Evolutionary conservation across 1,140 invertebrate species (phyloP), one percentile per base, ranked within the genome.

Genomic region (Ceratosolen solmsi): DNA sequence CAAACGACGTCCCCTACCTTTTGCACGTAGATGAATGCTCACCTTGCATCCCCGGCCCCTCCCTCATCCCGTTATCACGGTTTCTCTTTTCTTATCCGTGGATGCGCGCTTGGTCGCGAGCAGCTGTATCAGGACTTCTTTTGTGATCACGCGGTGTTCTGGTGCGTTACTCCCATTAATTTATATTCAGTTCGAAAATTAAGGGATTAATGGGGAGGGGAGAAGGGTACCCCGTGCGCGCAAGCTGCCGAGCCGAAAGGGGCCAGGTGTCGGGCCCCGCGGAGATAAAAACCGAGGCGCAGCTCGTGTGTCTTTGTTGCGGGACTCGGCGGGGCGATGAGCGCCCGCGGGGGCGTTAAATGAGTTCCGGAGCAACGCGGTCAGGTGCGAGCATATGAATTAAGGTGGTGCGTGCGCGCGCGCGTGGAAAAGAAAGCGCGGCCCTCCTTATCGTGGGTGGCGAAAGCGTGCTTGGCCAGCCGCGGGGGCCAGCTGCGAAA

Each of bases 381-480:
- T 90, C 89, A 90, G 89, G 88, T 90, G 89, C 87, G 84, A 56
- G 88, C 89, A 90, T 89, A 90, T 87, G 89, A 89, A 89, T 89
- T 88, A 88, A 86, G 84, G 84, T 73, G 74, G 79, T 84, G 82
- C 84, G 85, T 82, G 86, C 84, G 76, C 76, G 74, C 20, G 78
- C 72, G 83, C 75, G 83, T 63, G 81, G 13, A 46, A 7, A 46
- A 5, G 41, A 46, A 46, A 7, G 41, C 5, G 41, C 41, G 13
- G 41, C 41, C n/a, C 5, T 46, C 84, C 82, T 68, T 82, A 25
- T 56, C 80, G 80, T 72, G 74, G 73, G 80, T 82, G 74, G 80
- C 74, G 65, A 70, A 71, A 71, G 49, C 68, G 49, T 22, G 2
- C 49, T 15, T 51, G 33, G 22, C 80, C 81, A 82, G 85, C 87